Conservation (phyloP, 2,113 vertebrate species). For the Mystacornis crossleyi region DNA sequence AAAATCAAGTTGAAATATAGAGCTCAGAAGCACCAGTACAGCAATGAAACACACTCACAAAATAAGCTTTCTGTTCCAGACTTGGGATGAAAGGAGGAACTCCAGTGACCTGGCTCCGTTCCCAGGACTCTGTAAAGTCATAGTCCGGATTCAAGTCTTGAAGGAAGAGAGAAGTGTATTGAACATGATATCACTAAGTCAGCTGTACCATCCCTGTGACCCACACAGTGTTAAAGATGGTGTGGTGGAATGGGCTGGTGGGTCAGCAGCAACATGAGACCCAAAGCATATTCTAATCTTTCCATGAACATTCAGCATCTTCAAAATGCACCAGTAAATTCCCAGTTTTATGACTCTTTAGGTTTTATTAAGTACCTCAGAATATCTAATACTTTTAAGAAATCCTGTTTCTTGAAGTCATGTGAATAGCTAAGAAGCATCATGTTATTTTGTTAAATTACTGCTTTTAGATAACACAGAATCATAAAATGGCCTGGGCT, state of each 20-base stretch:
- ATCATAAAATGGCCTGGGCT: not conserved
- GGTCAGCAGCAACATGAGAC: not conserved
- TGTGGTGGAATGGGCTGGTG: not conserved
- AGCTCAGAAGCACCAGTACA: not conserved
- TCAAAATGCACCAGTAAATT: not conserved
- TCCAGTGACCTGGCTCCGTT: not conserved
- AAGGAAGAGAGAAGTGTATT: not conserved
- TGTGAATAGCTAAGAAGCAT: not conserved
- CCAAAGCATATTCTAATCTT: not conserved
- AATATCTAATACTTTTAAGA: not conserved
- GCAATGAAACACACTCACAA: not conserved
- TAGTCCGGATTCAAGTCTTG: not conserved
- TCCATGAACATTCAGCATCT: not conserved
- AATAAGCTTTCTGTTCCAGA: not conserved
- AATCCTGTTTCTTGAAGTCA: fast-evolving
- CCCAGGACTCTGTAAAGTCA: not conserved
- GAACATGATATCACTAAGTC: not conserved
- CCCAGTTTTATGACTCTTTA: not conserved
- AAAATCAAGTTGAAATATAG: not conserved
- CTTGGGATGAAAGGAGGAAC: not conserved
- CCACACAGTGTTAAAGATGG: not conserved
- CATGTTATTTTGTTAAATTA: not conserved
- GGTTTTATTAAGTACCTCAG: not conserved
- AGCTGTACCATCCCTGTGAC: not conserved
- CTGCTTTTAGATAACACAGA: not conserved